Conservation (phyloP, 2,113 vertebrate species). For the Zingel zingel region DNA sequence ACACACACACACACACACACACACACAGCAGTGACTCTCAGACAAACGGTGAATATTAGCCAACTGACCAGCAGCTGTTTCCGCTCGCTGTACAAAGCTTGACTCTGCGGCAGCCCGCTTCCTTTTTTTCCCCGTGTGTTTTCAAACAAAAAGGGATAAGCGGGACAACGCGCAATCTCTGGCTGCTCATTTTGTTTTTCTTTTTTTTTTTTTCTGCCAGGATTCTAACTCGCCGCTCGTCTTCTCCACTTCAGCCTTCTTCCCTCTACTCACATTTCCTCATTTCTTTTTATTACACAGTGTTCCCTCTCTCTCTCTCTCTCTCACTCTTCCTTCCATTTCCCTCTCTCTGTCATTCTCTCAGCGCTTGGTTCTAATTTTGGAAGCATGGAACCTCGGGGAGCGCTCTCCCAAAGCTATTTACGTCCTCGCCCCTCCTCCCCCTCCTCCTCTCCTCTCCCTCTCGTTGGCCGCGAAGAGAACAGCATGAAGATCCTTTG, state of each 20-base stretch:
- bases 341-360: slow-evolving; percentile 70
- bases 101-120: neutral
- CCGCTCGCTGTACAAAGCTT: slow-evolving; percentile 12
- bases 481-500: slow-evolving; percentile 73
- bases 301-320: slow-evolving; percentile 10
- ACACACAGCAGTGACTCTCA: slow-evolving; percentile 41
- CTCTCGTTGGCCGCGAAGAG: slow-evolving; percentile 67
- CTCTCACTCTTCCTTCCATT: slow-evolving; percentile 42
- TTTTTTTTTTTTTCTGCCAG: slow-evolving; percentile 3
- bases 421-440: slow-evolving; percentile 76
- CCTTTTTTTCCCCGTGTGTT: neutral
- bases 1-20: slow-evolving; percentile 26
- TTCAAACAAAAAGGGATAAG: slow-evolving; percentile 7
- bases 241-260: slow-evolving; percentile 21
- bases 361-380: slow-evolving; percentile 78
- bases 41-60: slow-evolving; percentile 51
- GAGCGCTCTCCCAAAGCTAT: slow-evolving; percentile 82
- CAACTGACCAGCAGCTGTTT: slow-evolving; percentile 61
- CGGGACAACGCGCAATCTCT: slow-evolving; percentile 28
- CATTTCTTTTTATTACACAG: slow-evolving; percentile 15
- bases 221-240: slow-evolving; percentile 27
- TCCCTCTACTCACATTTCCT: slow-evolving; percentile 34
- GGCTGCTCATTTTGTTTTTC: neutral
- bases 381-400: slow-evolving; percentile 83
- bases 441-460: slow-evolving; percentile 54